Evolutionary conservation across 2,797 vertebrate genomes (phyloP).

Genomic region (Nothura maculosa): DNA sequence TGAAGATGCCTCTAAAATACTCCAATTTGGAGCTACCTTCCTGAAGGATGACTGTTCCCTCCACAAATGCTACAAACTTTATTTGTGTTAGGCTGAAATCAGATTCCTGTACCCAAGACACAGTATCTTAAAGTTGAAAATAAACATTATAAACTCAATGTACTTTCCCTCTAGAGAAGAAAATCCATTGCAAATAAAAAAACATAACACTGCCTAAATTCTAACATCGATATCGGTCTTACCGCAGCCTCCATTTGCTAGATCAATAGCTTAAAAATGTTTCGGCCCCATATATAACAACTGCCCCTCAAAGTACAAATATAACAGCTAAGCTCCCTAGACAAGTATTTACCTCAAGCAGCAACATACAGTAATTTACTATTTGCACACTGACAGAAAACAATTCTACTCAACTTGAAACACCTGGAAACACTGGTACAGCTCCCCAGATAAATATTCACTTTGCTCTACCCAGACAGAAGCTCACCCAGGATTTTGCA

Average conservation of each 20-base stretch:
- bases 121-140: not conserved
- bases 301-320: not conserved
- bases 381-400: not conserved
- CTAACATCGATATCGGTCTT: accelerated
- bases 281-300: not conserved
- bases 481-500: not conserved
- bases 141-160: not conserved
- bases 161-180: not conserved
- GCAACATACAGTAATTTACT: not conserved
- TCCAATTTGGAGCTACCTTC: not conserved
- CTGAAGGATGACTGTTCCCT: not conserved
- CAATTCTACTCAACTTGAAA: not conserved
- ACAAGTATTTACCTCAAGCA: not conserved
- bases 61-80: not conserved
- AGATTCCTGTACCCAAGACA: not conserved
- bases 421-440: accelerated
- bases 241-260: not conserved
- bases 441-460: accelerated
- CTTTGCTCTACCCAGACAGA: not conserved
- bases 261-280: not conserved
- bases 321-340: not conserved
- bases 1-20: not conserved
- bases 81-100: not conserved
- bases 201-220: not conserved
- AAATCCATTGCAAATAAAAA: not conserved